Conservation (phyloP, 2,888 invertebrate species). For the Drymonia ruficornis region DNA sequence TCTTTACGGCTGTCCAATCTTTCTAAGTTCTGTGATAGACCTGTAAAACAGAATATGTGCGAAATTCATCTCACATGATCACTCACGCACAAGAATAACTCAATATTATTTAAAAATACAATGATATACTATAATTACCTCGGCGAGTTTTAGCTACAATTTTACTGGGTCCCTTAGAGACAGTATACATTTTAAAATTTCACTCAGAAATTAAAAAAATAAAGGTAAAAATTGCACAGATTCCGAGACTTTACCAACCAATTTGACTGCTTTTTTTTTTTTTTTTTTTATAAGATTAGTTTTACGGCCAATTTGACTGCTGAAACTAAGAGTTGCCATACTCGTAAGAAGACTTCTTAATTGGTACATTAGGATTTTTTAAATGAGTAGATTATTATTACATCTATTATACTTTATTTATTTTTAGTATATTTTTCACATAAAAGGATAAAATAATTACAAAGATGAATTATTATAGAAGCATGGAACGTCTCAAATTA, state of each 20-base stretch:
- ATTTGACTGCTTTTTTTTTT: slow-evolving; percentile 11
- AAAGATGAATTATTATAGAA: too few relatives aligned
- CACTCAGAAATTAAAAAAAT: slow-evolving; percentile 68
- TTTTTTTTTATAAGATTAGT: too few relatives aligned
- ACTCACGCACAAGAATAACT: slow-evolving; percentile 28
- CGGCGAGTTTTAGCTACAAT: slow-evolving; percentile 94
- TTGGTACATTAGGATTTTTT: too few relatives aligned
- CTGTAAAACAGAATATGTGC: slow-evolving; percentile 75
- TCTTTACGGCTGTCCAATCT: slow-evolving; percentile 90
- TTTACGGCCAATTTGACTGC: slow-evolving; percentile 15
- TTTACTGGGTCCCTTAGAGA: slow-evolving; percentile 94
- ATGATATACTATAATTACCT: slow-evolving; percentile 76
- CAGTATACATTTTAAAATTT: slow-evolving; percentile 91
- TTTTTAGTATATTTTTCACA: too few relatives aligned
- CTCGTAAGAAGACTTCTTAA: not conserved
- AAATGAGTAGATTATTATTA: too few relatives aligned
- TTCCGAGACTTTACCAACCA: slow-evolving; percentile 48
- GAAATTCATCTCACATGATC: slow-evolving; percentile 48
- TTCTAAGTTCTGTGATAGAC: slow-evolving; percentile 92
- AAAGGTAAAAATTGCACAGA: slow-evolving; percentile 66
- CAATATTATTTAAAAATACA: slow-evolving; percentile 18
- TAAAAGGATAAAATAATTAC: too few relatives aligned
- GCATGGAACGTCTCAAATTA: too few relatives aligned
- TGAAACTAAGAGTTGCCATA: slow-evolving; percentile 31
- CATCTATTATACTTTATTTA: too few relatives aligned